phyloP scores from a whole-genome alignment of 2,888 invertebrate species.

The Caenorhabditis sulstoni region DNA sequence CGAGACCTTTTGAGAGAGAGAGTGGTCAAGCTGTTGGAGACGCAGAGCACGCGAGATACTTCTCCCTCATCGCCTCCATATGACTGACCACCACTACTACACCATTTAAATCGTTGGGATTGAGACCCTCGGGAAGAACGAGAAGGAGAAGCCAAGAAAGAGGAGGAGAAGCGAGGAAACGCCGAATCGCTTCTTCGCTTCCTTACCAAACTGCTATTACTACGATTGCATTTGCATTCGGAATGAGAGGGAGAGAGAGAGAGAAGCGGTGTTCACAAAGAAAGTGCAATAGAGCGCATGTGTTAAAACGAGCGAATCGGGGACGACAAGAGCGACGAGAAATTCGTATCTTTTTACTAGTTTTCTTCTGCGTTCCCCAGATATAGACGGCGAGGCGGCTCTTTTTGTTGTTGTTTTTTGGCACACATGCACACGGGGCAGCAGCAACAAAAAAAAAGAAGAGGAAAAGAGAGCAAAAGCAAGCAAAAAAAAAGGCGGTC shows the following conservation, averaged over 20 bases:
- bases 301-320: too few species aligned
- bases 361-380: not conserved
- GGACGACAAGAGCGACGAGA: not conserved
- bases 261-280: too few species aligned
- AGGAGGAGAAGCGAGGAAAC: too few species aligned
- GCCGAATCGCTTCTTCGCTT: too few species aligned
- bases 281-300: too few species aligned
- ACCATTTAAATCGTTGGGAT: too few species aligned
- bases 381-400: conserved; percentile 13
- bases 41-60: conserved; percentile 18
- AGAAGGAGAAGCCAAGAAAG: too few species aligned
- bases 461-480: conserved; percentile 16
- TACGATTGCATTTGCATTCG: too few species aligned
- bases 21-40: conserved; percentile 30
- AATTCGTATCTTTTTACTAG: not conserved
- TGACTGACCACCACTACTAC: conserved; percentile 28
- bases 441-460: not conserved
- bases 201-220: too few species aligned
- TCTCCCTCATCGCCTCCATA: conserved; percentile 7
- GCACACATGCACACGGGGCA: not conserved
- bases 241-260: too few species aligned
- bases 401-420: conserved; percentile 46
- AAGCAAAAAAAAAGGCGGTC: conserved; percentile 36
- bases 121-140: too few species aligned
- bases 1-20: conserved; percentile 5